Evolutionary conservation across 2,797 vertebrate species (phyloP), one percentile per base, ranked within the genome.

Genomic region (Zalophus californianus): DNA sequence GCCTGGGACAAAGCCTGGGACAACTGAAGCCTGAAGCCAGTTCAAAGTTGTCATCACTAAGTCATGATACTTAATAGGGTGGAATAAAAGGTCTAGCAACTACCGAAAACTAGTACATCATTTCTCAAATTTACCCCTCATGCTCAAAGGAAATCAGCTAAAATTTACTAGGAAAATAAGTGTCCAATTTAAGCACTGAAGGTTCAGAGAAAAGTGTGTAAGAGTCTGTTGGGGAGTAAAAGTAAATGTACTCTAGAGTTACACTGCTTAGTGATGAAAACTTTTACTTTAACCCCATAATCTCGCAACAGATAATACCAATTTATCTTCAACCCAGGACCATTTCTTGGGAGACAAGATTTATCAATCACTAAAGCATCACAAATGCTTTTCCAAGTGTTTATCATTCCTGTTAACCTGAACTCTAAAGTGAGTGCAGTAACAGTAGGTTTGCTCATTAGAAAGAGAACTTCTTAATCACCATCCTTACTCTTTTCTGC

Each of bases 311-410:
- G 41, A 16, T 41, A 68, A 58, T 50, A 66, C 1, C 12, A 82
- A 79, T 64, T 91, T 80, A 91, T 52, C 48, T 35, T 93, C 29
- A 48, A 52, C 41, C 79, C 1, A 94, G 66, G 72, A 54, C 15
- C 10, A 23, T 64, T 68, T 48, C 32, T 64, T 54, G 41, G 12
- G 66, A n/a, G 60, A 72, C 60, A 80, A 85, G 86, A 70, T 14
- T 0, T 25, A 94, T 87, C 77, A 60, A 78, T 32, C 60, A 92
- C 44, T 62, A 58, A 84, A 85, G 62, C 50, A 86, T 35, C 93
- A 50, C 29, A 64, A 95, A 50, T 27, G n/a, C n/a, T 93, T 96
- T 72, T 75, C 90, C 64, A 91, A 95, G 89, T n/a, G 20, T 84
- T 70, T 66, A 89, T 56, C 85, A 58, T 41, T 92, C 52, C 18